Evolutionary conservation across 2,113 vertebrate genomes (phyloP).

Genomic region (Anas platyrhynchos): DNA sequence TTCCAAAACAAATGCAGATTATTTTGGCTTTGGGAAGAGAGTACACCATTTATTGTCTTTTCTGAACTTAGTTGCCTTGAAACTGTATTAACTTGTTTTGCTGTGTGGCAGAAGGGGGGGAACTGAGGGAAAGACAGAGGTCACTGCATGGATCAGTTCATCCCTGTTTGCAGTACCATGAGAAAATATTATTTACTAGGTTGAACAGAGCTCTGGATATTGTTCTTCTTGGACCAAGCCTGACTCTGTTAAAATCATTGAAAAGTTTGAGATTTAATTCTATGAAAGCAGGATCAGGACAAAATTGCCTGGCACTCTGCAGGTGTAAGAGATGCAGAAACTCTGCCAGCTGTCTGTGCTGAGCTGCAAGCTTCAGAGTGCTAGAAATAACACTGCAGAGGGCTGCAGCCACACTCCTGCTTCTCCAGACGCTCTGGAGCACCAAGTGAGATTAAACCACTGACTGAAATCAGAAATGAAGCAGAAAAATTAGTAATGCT

Average conservation of each 20-base stretch:
- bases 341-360: background rate
- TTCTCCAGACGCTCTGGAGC: background rate
- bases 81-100: background rate
- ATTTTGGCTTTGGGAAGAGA: conserved; percentile 11
- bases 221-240: background rate
- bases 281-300: background rate
- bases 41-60: background rate
- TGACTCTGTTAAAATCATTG: background rate
- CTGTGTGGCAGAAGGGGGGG: background rate
- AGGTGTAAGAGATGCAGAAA: background rate
- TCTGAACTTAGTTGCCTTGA: conserved; percentile 15
- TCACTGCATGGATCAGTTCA: background rate
- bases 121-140: background rate
- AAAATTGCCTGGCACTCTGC: background rate
- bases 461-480: conserved; percentile 3
- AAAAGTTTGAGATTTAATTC: background rate
- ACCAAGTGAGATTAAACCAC: conserved; percentile 6
- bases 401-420: background rate
- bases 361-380: background rate
- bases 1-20: conserved; percentile 10
- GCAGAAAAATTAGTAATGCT: conserved; percentile 16
- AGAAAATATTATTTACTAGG: background rate
- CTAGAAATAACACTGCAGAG: background rate
- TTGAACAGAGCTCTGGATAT: background rate
- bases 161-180: background rate